A percentile compares a stretch with the other conserved stretches of the same genome.
Evolutionary conservation across 1,140 invertebrate genomes (phyloP).

Genomic region (Camponotus pennsylvanicus): DNA sequence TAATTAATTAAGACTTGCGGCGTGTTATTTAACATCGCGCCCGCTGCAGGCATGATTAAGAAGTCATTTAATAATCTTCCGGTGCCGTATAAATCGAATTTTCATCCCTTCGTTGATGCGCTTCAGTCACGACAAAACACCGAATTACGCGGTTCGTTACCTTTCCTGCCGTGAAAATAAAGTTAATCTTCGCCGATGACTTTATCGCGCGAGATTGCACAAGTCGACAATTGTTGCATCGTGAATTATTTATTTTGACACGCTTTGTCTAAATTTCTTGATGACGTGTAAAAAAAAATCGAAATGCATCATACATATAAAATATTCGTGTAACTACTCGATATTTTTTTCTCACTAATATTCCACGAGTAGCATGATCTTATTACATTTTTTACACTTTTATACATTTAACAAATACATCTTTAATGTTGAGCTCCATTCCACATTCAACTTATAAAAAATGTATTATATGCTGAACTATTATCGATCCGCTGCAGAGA

Average conservation of each 20-base stretch:
- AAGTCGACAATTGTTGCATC: neutral
- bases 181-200: constrained; percentile 39
- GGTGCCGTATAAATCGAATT: constrained; percentile 40
- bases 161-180: constrained; percentile 38
- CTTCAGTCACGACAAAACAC: constrained; percentile 48
- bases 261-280: constrained; percentile 12
- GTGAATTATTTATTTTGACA: constrained; percentile 34
- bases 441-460: neutral
- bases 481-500: neutral
- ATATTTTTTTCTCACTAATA: neutral
- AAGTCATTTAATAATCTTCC: constrained; percentile 60
- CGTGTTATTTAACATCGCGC: constrained; percentile 40
- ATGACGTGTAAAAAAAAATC: neutral
- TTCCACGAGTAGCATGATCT: too few species aligned
- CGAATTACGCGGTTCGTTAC: constrained; percentile 56
- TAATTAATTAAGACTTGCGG: constrained; percentile 31
- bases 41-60: constrained; percentile 33
- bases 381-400: too few species aligned
- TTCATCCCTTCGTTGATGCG: constrained; percentile 52
- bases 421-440: neutral
- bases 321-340: neutral
- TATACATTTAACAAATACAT: neutral
- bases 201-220: constrained; percentile 23
- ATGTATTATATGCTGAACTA: neutral
- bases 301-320: neutral